A percentile compares a stretch with the other conserved stretches of the same genome.
Evolutionary conservation across 2,113 vertebrate genomes (phyloP).

Genomic region (Cebidichthys violaceus): DNA sequence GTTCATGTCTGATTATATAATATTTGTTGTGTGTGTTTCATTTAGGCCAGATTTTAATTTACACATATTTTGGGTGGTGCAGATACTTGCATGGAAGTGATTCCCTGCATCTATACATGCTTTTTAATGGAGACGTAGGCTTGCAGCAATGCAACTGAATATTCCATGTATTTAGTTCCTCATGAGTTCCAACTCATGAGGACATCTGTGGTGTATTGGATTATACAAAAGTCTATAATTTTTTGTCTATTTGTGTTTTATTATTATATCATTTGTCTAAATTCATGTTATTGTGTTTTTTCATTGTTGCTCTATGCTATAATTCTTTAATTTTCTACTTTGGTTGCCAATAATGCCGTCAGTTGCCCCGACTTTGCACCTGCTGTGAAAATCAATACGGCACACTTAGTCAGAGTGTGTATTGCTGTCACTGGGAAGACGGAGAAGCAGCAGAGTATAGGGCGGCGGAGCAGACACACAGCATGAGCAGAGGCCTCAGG

Average conservation of each 20-base stretch:
- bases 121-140: not conserved
- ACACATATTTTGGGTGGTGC: not conserved
- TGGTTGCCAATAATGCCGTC: constrained; percentile 6
- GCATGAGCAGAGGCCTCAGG: constrained; percentile 36
- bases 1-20: not conserved
- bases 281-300: not conserved
- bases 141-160: not conserved
- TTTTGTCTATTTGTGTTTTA: not conserved
- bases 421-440: constrained; percentile 44
- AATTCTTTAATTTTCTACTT: not conserved
- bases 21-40: not conserved
- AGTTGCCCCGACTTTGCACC: not conserved
- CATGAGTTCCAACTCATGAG: not conserved
- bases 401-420: constrained; percentile 24
- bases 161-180: too few relatives aligned
- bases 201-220: not conserved
- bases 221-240: not conserved
- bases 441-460: constrained; percentile 16
- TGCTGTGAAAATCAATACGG: constrained; percentile 34
- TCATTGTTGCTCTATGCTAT: not conserved
- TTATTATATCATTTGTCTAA: not conserved
- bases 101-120: not conserved
- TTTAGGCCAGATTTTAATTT: not conserved
- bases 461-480: constrained; percentile 15
- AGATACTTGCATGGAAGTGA: not conserved